Base-by-base conservation (phyloP, 2,113 vertebrate genomes). In the Clarias gariepinus region DNA sequence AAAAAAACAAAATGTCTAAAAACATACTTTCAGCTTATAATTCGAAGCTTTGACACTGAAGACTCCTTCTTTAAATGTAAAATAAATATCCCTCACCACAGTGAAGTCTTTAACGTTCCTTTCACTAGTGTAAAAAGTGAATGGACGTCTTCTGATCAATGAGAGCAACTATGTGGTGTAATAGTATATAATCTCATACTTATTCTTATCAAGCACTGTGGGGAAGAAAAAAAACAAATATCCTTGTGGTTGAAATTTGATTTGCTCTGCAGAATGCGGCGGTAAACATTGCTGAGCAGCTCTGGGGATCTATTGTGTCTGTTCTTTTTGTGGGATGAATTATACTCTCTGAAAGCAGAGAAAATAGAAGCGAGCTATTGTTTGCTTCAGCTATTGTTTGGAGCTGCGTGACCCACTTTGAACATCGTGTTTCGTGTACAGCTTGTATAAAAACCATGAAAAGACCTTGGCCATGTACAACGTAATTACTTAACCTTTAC, bases 401-500 rank as follows among this genome's bases (percentile, higher is more conserved):
- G 74, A 76, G 55, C n/a, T 23, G 57, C 25, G 53, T 87, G 80
- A 86, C 81, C 86, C 87, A 86, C 85, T 86, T 87, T 61, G 30
- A 76, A 58, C 52, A 28, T 23, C 9, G 23, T n/a, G 36, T 83
- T 73, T 76, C 47, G 64, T 28, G 18, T 21, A 52, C 47, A 30
- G 23, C 3, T 89, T 61, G 66, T 63, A 28, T 60, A 25, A 74
- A 82, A 74, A 78, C 74, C 60, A 36, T 64, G 83, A 63, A 85
- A 41, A 84, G 68, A 86, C 83, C 33, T 80, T 28, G 33, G 57
- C 81, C 76, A 57, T 85, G 64, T 58, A 73, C 78, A 0, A 33
- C n/a, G 19, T 61, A 61, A 82, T 69, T 63, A 81, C 66, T 82
- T 82, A 82, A 86, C 79, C 85, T 81, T 81, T 81, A 4, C 30